Conservation (phyloP, 2,113 vertebrate genomes). For the Mus spicilegus region DNA sequence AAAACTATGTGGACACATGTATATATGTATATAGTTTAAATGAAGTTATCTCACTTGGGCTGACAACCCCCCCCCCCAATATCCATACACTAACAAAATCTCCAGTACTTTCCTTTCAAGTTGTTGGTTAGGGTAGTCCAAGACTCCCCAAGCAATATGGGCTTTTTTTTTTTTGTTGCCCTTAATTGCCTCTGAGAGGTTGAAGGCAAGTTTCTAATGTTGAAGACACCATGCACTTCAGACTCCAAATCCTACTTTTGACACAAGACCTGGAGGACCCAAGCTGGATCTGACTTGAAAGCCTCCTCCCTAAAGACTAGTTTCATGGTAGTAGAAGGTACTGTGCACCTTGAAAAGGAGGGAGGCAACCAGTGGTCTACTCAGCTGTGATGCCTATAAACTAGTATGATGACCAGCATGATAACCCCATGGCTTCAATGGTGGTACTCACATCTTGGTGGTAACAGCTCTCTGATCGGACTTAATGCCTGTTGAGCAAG, state of each 20-base stretch:
- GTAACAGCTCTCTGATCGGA: neutral
- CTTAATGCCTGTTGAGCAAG: neutral
- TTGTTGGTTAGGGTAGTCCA: neutral
- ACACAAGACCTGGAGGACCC: neutral
- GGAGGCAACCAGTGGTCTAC: neutral
- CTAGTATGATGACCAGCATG: neutral
- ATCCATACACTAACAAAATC: neutral
- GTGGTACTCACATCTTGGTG: neutral
- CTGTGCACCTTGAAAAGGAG: neutral
- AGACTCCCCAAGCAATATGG: neutral
- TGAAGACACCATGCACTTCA: neutral
- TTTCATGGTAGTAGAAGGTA: neutral
- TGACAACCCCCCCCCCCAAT: neutral
- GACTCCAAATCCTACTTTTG: neutral
- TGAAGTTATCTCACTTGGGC: neutral
- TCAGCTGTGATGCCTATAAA: neutral
- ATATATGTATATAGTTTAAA: neutral
- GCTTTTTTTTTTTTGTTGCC: neutral
- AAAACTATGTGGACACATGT: neutral
- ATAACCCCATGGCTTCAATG: neutral
- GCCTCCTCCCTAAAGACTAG: neutral
- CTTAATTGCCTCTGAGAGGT: neutral
- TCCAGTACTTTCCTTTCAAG: neutral
- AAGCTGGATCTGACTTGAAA: neutral
- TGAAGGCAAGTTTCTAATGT: neutral